These are phyloP conservation scores for Isurus oxyrinchus DNA, from an alignment of 2,113 vertebrate genomes.

Conservation along the genomic window DNA sequence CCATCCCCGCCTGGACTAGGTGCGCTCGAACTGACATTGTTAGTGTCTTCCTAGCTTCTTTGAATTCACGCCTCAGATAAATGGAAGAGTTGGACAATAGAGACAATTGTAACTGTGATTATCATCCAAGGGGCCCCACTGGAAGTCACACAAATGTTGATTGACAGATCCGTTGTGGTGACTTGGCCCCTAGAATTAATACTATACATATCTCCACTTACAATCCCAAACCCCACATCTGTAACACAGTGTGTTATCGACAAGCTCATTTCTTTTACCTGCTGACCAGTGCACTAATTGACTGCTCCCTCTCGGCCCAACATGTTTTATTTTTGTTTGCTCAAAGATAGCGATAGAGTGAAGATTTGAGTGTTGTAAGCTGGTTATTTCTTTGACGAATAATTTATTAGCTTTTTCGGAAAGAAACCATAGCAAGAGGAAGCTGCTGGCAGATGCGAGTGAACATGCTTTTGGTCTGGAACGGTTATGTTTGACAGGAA, in stretches of 20 bases:
- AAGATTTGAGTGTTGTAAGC: not conserved
- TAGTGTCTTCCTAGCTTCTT: not conserved
- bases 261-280: not conserved
- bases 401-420: no score
- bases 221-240: conserved; percentile 6
- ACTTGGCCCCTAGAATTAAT: not conserved
- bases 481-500: not conserved
- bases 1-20: not conserved
- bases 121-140: not conserved
- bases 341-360: not conserved
- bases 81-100: not conserved
- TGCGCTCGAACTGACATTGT: not conserved
- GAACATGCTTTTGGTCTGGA: not conserved
- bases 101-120: not conserved
- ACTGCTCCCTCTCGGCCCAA: not conserved
- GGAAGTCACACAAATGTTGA: not conserved
- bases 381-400: not conserved
- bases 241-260: not conserved
- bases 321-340: not conserved
- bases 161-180: not conserved
- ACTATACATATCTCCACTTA: not conserved
- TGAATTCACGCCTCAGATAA: not conserved
- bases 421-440: not conserved
- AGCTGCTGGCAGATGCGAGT: conserved; percentile 3
- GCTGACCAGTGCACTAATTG: not conserved